phyloP scores from a whole-genome alignment of 2,888 invertebrate species.

The Caenorhabditis sp. region DNA sequence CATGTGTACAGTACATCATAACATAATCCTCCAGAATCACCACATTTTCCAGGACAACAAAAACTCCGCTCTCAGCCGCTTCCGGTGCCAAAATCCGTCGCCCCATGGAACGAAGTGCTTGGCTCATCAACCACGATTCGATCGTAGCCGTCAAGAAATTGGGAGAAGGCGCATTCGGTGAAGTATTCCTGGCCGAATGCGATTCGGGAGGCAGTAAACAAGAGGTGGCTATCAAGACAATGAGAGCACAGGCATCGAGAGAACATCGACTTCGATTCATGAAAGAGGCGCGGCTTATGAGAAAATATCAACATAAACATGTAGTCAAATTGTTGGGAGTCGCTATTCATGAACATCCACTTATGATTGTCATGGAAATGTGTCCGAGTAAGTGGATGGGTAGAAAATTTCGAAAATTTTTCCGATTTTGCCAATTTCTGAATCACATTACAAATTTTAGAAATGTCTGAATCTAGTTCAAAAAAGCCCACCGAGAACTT shows the following conservation, averaged over 20 bases:
- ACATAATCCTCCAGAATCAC: too few species aligned
- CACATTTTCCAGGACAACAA: conserved; percentile 52
- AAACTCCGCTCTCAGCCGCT: conserved; percentile 45
- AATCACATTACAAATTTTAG: too few species aligned
- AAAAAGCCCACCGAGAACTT: not conserved
- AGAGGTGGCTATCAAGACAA: conserved; percentile 67
- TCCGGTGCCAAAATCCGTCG: conserved; percentile 43
- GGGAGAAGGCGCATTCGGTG: conserved; percentile 61
- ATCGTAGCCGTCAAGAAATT: conserved; percentile 55
- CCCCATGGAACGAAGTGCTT: conserved; percentile 54
- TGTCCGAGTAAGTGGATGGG: conserved; percentile 43
- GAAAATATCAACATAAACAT: conserved; percentile 58
- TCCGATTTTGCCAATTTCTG: too few species aligned
- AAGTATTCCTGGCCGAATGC: conserved; percentile 52
- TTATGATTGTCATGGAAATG: conserved; percentile 66
- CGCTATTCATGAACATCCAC: conserved; percentile 64
- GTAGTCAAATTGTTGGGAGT: conserved; percentile 56
- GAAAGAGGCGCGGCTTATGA: conserved; percentile 66
- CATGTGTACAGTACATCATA: too few species aligned
- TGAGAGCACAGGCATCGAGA: conserved; percentile 50
- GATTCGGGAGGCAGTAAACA: conserved; percentile 42
- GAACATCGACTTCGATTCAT: conserved; percentile 60
- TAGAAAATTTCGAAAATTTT: too few species aligned
- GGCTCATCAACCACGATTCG: conserved; percentile 62
- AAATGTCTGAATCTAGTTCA: too few species aligned